phyloP scores from a whole-genome alignment of 1,140 invertebrate species.

The Drosophila teissieri region DNA sequence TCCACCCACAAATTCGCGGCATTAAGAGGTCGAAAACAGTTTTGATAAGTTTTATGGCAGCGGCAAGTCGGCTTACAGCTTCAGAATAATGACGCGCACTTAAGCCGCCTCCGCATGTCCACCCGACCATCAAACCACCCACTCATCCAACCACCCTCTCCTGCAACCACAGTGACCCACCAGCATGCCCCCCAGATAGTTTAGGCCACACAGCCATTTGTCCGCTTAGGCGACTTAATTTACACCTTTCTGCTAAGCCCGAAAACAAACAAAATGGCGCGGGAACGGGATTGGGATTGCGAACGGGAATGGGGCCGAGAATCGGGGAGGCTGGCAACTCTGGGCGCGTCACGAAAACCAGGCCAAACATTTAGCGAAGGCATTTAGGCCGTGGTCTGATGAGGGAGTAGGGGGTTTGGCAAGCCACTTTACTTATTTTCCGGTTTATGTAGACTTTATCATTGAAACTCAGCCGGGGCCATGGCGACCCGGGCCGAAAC shows the following conservation, averaged over 20 bases:
- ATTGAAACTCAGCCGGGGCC: slow-evolving; percentile 61
- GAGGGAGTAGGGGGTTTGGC: slow-evolving; percentile 28
- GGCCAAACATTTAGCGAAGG: slow-evolving; percentile 62
- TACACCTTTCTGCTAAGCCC: slow-evolving; percentile 75
- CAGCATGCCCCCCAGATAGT: slow-evolving; percentile 11
- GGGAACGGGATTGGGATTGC: slow-evolving; percentile 6
- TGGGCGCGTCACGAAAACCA: slow-evolving; percentile 39
- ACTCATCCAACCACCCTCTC: neutral
- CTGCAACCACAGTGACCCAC: neutral
- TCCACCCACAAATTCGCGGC: slow-evolving; percentile 6
- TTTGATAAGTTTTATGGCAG: slow-evolving; percentile 65
- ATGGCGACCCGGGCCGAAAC: slow-evolving; percentile 49
- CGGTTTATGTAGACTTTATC: slow-evolving; percentile 79
- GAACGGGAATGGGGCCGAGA: slow-evolving; percentile 6
- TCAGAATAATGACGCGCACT: slow-evolving; percentile 68
- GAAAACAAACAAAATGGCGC: slow-evolving; percentile 60
- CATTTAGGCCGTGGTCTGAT: slow-evolving; percentile 58
- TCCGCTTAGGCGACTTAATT: slow-evolving; percentile 76
- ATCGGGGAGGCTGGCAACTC: slow-evolving; percentile 26
- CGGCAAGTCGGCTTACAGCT: slow-evolving; percentile 39
- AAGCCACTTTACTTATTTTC: slow-evolving; percentile 78
- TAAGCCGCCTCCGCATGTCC: slow-evolving; percentile 46
- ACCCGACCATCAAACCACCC: slow-evolving; percentile 7
- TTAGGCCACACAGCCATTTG: slow-evolving; percentile 45
- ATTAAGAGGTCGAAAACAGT: slow-evolving; percentile 29